Percentiles rank a stretch among this genome's conserved stretches.
phyloP scores from a whole-genome alignment of 2,797 vertebrate genomes.

The Melanogrammus aeglefinus region DNA sequence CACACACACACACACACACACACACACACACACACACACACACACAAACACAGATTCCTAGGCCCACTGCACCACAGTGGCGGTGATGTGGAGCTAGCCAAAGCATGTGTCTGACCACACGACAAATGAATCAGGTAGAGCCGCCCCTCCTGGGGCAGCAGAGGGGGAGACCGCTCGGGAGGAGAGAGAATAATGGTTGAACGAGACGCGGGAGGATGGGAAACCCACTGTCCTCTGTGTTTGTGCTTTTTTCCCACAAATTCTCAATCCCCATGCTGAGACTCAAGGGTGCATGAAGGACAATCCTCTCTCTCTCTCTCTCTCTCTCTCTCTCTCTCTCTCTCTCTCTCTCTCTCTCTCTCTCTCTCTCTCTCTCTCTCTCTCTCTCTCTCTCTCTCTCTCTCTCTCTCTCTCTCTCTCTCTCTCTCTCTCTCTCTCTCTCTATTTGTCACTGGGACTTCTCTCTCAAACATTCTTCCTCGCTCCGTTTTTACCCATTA shows the following conservation, averaged over 20 bases:
- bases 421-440: too few species aligned
- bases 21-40: slow-evolving; percentile 9
- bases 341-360: background rate
- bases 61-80: background rate
- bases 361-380: slow-evolving; percentile 16
- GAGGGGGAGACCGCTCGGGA: background rate
- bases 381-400: background rate
- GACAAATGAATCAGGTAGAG: background rate
- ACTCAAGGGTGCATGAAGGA: slow-evolving; percentile 70
- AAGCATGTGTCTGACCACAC: slow-evolving; percentile 4
- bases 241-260: slow-evolving; percentile 35
- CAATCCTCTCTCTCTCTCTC: slow-evolving; percentile 20
- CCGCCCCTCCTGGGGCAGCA: background rate
- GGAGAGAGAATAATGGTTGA: background rate
- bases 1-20: slow-evolving; percentile 12
- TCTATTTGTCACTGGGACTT: too few species aligned
- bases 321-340: slow-evolving; percentile 12
- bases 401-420: too few species aligned
- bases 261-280: slow-evolving; percentile 52
- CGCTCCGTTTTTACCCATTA: slow-evolving; percentile 54
- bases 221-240: background rate
- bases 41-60: background rate
- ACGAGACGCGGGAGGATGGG: background rate
- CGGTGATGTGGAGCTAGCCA: background rate
- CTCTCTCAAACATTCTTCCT: background rate